Evolutionary conservation across 2,113 vertebrate genomes (phyloP).

Genomic region (Barnardius zonarius): DNA sequence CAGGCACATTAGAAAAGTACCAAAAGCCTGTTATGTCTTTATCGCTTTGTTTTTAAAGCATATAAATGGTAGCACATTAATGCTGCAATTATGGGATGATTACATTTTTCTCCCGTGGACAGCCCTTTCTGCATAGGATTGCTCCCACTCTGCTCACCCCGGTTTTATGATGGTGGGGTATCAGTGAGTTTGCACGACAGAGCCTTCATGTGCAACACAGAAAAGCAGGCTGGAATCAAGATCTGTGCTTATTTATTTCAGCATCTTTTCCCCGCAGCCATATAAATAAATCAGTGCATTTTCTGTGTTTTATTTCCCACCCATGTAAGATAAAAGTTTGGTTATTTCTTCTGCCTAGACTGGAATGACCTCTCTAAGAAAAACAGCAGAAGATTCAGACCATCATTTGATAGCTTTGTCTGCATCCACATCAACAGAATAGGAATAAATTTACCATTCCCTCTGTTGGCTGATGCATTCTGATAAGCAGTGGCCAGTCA

Average conservation of each 20-base stretch:
- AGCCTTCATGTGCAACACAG: not conserved
- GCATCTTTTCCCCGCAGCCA: not conserved
- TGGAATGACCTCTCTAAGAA: not conserved
- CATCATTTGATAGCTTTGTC: not conserved
- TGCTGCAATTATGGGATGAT: not conserved
- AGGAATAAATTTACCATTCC: not conserved
- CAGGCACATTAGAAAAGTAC: not conserved
- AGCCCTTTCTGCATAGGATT: not conserved
- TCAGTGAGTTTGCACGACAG: not conserved
- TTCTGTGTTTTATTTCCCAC: not conserved
- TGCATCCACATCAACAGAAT: not conserved
- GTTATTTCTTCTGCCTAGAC: not conserved
- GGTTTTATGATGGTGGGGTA: accelerated
- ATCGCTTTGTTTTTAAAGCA: not conserved
- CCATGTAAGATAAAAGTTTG: not conserved
- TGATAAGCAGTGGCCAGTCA: not conserved
- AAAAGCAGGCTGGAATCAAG: not conserved
- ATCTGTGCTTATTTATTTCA: not conserved
- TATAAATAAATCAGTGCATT: not conserved
- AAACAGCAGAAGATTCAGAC: not conserved
- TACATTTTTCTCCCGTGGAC: not conserved
- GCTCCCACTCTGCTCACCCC: not conserved
- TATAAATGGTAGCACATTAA: not conserved
- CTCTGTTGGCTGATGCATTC: not conserved
- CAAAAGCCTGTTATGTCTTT: not conserved